Evolutionary conservation across 2,113 vertebrate genomes (phyloP).

Genomic region (Phalacrocorax aristotelis): DNA sequence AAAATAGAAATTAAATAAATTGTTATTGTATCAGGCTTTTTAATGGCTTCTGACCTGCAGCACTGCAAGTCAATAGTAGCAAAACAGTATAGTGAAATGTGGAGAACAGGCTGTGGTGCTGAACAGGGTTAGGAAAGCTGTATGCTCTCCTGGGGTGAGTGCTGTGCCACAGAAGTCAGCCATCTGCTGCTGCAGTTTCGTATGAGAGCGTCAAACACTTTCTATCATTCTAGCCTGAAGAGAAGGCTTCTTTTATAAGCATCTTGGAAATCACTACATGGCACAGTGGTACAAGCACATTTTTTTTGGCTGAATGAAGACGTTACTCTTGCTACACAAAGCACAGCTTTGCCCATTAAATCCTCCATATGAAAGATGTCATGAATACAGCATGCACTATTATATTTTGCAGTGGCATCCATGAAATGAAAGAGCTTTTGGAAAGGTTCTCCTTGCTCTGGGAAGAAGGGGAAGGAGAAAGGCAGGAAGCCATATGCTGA

Average conservation of each 20-base stretch:
- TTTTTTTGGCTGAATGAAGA: neutral
- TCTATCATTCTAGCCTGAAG: neutral
- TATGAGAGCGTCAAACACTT: neutral
- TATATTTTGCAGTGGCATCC: neutral
- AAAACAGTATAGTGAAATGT: neutral
- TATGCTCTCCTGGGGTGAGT: neutral
- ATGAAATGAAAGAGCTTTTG: neutral
- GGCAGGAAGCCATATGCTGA: neutral
- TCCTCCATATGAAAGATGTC: neutral
- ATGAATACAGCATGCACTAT: neutral
- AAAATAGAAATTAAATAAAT: neutral
- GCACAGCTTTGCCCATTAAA: neutral
- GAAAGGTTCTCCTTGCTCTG: neutral
- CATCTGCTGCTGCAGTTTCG: neutral
- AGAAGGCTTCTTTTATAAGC: neutral
- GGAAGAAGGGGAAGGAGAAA: neutral
- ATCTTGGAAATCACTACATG: neutral
- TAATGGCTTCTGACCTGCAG: neutral
- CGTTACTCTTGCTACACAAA: neutral
- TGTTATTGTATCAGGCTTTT: neutral
- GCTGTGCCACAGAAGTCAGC: neutral
- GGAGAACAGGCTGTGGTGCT: neutral
- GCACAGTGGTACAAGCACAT: accelerated
- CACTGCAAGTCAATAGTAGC: neutral
- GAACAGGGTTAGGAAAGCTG: neutral